A percentile compares a stretch with the other conserved stretches of the same genome.
These are phyloP conservation scores for Silvanus unidentatus DNA, from an alignment of 2,888 invertebrate species.

Conservation along the genomic window DNA sequence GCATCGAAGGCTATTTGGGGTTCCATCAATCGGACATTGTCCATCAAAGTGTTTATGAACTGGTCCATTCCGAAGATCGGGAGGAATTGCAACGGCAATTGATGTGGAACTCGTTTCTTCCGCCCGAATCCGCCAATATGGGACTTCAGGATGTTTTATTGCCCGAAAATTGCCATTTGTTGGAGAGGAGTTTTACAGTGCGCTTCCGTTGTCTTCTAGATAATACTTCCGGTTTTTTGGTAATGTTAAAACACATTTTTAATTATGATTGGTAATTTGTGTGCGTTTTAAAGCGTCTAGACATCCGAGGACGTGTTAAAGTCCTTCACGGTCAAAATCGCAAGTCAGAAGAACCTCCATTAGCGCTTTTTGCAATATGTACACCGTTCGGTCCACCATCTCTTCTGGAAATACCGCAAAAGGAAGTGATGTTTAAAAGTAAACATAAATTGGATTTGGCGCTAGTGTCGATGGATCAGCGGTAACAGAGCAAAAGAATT, in stretches of 20 bases:
- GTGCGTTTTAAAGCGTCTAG: slow-evolving; percentile 71
- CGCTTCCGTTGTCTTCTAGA: slow-evolving; percentile 97
- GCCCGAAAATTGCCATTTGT: slow-evolving; percentile 80
- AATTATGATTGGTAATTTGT: not conserved
- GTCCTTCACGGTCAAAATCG: slow-evolving; percentile 94
- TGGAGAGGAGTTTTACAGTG: slow-evolving; percentile 96
- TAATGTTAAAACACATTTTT: slow-evolving; percentile 50
- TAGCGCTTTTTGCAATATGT: slow-evolving; percentile 95
- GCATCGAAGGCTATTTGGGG: slow-evolving; percentile 98
- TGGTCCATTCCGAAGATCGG: slow-evolving; percentile 97
- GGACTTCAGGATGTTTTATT: slow-evolving; percentile 83
- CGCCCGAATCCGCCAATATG: slow-evolving; percentile 69
- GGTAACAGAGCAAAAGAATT: slow-evolving; percentile 48
- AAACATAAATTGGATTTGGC: slow-evolving; percentile 97
- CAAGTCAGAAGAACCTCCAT: slow-evolving; percentile 87
- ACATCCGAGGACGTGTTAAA: slow-evolving; percentile 94
- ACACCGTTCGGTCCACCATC: slow-evolving; percentile 99
- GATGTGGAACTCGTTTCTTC: slow-evolving; percentile 90
- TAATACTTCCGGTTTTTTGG: slow-evolving; percentile 98
- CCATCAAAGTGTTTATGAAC: slow-evolving; percentile 97
- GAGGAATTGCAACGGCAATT: slow-evolving; percentile 94
- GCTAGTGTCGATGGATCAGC: slow-evolving; percentile 95
- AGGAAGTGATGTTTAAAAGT: slow-evolving; percentile 99
- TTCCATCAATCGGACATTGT: slow-evolving; percentile 99
- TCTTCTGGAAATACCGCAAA: slow-evolving; percentile 91